Evolutionary conservation across 2,113 vertebrate species (phyloP).

Genomic region (Speoplatyrhinus poulsoni): DNA sequence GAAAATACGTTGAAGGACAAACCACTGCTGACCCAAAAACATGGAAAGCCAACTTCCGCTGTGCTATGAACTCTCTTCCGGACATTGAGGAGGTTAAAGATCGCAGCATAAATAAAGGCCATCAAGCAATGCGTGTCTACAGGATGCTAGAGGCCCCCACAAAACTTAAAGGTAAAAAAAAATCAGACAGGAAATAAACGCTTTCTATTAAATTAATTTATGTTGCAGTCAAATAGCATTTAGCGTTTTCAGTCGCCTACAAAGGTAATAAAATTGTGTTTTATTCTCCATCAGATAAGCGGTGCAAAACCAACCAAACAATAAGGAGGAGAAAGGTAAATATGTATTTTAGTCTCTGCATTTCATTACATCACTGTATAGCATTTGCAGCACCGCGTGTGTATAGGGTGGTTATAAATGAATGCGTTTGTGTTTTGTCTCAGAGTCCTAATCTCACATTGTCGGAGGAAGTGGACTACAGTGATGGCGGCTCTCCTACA

Average conservation of each 20-base stretch:
- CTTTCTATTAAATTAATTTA: not conserved
- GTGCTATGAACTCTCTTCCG: conserved; percentile 96
- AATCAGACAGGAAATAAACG: conserved; percentile 13
- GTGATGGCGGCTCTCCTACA: conserved; percentile 47
- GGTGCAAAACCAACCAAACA: conserved; percentile 75
- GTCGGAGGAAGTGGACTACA: conserved; percentile 73
- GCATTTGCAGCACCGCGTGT: no score
- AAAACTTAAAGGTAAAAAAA: conserved; percentile 76
- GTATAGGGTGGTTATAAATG: no score
- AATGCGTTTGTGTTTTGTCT: conserved; percentile 8
- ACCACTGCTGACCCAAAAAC: conserved; percentile 88
- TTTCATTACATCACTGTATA: not conserved
- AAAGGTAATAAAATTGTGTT: not conserved
- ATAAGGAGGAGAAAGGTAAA: conserved; percentile 84
- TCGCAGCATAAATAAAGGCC: conserved; percentile 90
- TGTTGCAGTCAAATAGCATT: not conserved
- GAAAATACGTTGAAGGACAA: conserved; percentile 83
- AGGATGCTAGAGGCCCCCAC: conserved; percentile 82
- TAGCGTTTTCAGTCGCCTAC: not conserved
- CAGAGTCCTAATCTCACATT: conserved; percentile 6
- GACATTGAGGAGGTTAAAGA: conserved; percentile 95
- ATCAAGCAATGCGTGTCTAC: conserved; percentile 89
- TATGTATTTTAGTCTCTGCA: conserved; percentile 1
- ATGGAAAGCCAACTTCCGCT: conserved; percentile 98
- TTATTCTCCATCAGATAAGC: conserved; percentile 78